phyloP scores from a whole-genome alignment of 2,797 vertebrate species.

The Tolypeutes matacus region DNA sequence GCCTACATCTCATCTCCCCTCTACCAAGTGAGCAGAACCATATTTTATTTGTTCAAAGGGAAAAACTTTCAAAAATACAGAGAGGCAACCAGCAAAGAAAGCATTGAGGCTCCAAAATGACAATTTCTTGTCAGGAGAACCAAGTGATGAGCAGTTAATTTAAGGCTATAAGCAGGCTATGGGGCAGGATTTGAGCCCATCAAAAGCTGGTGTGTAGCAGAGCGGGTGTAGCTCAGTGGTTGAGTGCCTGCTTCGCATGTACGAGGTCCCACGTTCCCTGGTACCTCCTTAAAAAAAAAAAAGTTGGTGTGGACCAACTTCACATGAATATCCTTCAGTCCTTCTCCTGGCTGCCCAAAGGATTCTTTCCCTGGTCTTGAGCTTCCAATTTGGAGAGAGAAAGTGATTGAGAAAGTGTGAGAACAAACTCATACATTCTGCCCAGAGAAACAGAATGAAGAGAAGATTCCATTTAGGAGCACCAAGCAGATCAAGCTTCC shows the following conservation, averaged over 20 bases:
- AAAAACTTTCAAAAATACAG: not conserved
- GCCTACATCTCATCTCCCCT: not conserved
- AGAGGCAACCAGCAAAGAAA: not conserved
- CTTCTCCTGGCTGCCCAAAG: not conserved
- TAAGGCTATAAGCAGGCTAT: not conserved
- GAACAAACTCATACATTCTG: not conserved
- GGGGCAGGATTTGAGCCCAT: not conserved
- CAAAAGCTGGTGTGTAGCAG: not conserved
- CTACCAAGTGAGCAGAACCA: not conserved
- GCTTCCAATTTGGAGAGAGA: not conserved
- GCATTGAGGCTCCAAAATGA: not conserved
- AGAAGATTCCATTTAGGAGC: not conserved
- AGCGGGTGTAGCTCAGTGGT: no score
- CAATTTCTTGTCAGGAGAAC: not conserved
- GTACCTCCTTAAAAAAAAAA: no score
- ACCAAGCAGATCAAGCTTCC: not conserved
- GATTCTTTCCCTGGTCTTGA: not conserved
- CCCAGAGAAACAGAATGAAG: not conserved
- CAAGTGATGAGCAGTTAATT: not conserved
- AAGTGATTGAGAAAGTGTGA: not conserved
- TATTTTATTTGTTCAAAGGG: constrained; percentile 22
- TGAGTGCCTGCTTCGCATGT: no score
- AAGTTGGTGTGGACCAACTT: no score
- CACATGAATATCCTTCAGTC: no score
- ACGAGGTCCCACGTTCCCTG: no score